Conservation (phyloP, 1,140 invertebrate genomes). For the Conopomorpha cramerella region DNA sequence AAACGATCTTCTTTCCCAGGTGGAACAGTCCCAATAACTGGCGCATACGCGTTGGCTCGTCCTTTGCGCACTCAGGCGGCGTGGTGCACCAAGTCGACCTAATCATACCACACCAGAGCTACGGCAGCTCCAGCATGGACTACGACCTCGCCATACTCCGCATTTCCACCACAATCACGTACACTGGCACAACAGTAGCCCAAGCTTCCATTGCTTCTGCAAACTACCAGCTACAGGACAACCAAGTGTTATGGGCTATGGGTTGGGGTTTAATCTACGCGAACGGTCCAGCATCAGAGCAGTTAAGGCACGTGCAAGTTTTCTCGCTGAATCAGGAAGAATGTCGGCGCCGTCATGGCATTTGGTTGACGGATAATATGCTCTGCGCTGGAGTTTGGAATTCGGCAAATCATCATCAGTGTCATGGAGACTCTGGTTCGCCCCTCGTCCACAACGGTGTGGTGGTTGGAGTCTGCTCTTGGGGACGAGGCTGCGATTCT, state of each 20-base stretch:
- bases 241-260: background rate
- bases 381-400: conserved; percentile 30
- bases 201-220: no score
- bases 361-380: conserved; percentile 19
- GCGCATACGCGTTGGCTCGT: conserved; percentile 27
- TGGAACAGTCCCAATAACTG: conserved; percentile 18
- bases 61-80: conserved; percentile 15
- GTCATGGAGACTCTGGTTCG: conserved; percentile 65
- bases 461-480: conserved; percentile 62
- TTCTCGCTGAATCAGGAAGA: conserved; percentile 20
- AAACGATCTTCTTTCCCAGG: no score
- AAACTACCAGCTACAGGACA: no score
- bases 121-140: conserved; percentile 54
- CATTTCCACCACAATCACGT: no score
- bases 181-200: no score
- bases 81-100: conserved; percentile 20
- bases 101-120: conserved; percentile 56
- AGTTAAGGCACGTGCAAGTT: conserved; percentile 17
- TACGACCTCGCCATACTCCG: conserved; percentile 66
- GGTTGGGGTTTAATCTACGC: background rate
- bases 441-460: conserved; percentile 60
- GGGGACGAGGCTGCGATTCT: conserved; percentile 49
- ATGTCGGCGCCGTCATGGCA: conserved; percentile 14
- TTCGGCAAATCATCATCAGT: no score
- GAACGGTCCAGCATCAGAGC: no score